These are phyloP conservation scores for Lithobius niger DNA, from an alignment of 1,140 invertebrate genomes.

Conservation along the genomic window DNA sequence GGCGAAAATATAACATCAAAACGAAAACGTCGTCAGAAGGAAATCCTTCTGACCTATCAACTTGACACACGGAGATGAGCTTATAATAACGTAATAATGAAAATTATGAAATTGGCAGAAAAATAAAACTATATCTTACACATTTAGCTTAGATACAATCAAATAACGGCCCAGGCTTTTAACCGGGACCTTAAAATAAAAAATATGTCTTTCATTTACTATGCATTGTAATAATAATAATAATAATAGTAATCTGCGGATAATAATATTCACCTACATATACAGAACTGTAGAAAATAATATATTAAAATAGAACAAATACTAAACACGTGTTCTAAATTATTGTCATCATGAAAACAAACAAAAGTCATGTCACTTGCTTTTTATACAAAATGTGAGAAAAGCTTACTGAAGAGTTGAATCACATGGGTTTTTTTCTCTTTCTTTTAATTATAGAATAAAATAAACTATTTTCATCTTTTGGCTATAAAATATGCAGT, in stretches of 20 bases:
- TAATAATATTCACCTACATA: background rate
- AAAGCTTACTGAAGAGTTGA: background rate
- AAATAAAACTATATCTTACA: background rate
- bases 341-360: no score
- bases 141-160: background rate
- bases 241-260: background rate
- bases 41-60: no score
- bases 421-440: slow-evolving; percentile 3
- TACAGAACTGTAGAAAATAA: background rate
- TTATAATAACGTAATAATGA: no score
- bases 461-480: slow-evolving; percentile 5
- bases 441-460: slow-evolving; percentile 3
- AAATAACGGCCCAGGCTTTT: no score
- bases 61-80: no score
- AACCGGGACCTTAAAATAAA: background rate
- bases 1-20: background rate
- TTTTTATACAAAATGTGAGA: background rate
- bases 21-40: background rate
- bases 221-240: background rate
- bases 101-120: background rate
- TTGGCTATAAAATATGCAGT: background rate
- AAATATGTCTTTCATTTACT: background rate
- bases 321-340: background rate
- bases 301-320: slow-evolving; percentile 5
- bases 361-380: background rate